Evolutionary conservation across 2,797 vertebrate genomes (phyloP).

Genomic region (Ispidina lecontei): DNA sequence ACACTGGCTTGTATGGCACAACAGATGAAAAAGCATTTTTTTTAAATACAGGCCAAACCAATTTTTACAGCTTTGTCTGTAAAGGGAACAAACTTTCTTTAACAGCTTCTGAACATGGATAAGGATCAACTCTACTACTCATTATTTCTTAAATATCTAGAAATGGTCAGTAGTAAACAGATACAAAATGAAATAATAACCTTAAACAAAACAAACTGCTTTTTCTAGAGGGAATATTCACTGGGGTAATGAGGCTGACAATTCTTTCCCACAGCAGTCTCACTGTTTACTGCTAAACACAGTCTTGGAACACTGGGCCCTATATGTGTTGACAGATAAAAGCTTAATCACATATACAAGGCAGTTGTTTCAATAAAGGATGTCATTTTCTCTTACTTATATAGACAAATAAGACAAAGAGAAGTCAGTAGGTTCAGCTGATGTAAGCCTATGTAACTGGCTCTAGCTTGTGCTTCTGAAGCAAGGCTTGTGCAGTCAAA

Average conservation of each 20-base stretch:
- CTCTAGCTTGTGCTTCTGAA: not conserved
- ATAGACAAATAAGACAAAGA: not conserved
- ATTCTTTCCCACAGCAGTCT: not conserved
- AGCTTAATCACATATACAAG: not conserved
- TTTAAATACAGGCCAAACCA: not conserved
- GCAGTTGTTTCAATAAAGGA: not conserved
- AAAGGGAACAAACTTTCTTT: not conserved
- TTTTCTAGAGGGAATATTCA: not conserved
- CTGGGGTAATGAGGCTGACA: not conserved
- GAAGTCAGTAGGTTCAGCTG: not conserved
- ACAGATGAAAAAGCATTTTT: not conserved
- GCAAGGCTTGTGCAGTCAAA: not conserved
- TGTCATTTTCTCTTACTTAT: not conserved
- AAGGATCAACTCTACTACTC: not conserved
- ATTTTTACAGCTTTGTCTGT: not conserved
- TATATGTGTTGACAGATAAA: not conserved
- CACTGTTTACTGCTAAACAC: not conserved
- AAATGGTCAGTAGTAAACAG: not conserved
- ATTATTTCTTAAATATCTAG: not conserved
- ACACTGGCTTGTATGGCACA: not conserved
- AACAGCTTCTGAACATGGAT: not conserved
- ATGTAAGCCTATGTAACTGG: not conserved
- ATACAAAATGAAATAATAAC: not conserved
- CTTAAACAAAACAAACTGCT: not conserved
- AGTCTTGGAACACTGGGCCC: not conserved